Conservation (phyloP, 2,797 vertebrate genomes). For the Sebastes jordani region DNA sequence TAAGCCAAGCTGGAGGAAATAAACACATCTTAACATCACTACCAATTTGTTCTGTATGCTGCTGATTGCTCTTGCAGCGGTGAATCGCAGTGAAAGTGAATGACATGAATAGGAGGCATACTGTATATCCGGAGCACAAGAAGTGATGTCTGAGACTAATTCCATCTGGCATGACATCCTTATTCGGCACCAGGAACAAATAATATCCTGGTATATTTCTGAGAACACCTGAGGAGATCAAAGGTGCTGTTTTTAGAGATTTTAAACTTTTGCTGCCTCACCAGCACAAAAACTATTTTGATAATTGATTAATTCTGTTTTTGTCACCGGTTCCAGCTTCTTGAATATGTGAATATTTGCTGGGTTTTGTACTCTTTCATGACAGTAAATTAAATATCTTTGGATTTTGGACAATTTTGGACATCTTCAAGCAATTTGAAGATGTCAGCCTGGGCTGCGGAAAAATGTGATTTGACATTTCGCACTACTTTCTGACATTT, state of each 20-base stretch:
- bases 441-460: not conserved
- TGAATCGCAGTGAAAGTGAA: conserved; percentile 21
- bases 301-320: not conserved
- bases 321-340: not conserved
- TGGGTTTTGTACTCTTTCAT: not conserved
- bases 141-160: not conserved
- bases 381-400: not conserved
- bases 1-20: conserved; percentile 24
- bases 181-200: not conserved
- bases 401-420: not conserved
- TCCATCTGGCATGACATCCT: conserved; percentile 18
- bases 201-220: not conserved
- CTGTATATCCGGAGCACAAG: conserved; percentile 7
- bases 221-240: not conserved
- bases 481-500: not conserved
- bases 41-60: conserved; percentile 27
- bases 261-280: not conserved
- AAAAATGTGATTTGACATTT: not conserved
- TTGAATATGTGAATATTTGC: not conserved
- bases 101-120: conserved; percentile 20
- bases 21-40: conserved; percentile 32
- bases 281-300: not conserved
- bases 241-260: not conserved
- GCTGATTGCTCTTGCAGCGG: conserved; percentile 40
- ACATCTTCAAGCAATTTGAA: too few relatives aligned